Evolutionary conservation across 2,888 invertebrate genomes (phyloP).

Genomic region (Amphipyra berbera): DNA sequence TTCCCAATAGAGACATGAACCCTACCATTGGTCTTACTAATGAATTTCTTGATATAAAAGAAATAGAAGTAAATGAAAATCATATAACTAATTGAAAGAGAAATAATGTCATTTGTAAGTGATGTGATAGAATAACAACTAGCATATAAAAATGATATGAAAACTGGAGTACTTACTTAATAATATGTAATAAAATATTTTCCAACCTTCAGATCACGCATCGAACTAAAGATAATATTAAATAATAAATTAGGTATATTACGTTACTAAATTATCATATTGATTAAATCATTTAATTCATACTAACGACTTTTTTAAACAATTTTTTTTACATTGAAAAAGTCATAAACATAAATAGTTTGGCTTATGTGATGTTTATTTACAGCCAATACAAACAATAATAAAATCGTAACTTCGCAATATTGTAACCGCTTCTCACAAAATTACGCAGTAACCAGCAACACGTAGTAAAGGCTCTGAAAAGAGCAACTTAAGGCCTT

Average conservation of each 20-base stretch:
- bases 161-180: too few relatives aligned
- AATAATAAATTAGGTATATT: too few relatives aligned
- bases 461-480: conserved; percentile 70
- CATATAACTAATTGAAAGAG: background rate
- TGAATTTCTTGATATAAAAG: background rate
- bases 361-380: conserved; percentile 6
- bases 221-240: too few relatives aligned
- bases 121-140: background rate
- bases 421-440: conserved; percentile 35
- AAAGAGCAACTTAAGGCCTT: conserved; percentile 78
- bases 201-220: too few relatives aligned
- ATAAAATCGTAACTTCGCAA: conserved; percentile 22
- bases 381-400: conserved; percentile 14
- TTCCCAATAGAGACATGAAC: conserved; percentile 58
- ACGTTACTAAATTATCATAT: too few relatives aligned
- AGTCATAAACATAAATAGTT: background rate
- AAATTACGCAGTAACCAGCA: conserved; percentile 58
- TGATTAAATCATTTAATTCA: too few relatives aligned
- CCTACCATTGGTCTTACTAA: conserved; percentile 54
- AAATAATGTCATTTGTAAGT: background rate
- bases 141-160: too few relatives aligned
- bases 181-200: too few relatives aligned
- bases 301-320: too few relatives aligned
- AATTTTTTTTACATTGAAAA: background rate
- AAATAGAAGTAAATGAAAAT: background rate